A percentile compares a stretch with the other conserved stretches of the same genome.
Evolutionary conservation across 2,888 invertebrate genomes (phyloP).

Genomic region (Tachystola acroxantha): DNA sequence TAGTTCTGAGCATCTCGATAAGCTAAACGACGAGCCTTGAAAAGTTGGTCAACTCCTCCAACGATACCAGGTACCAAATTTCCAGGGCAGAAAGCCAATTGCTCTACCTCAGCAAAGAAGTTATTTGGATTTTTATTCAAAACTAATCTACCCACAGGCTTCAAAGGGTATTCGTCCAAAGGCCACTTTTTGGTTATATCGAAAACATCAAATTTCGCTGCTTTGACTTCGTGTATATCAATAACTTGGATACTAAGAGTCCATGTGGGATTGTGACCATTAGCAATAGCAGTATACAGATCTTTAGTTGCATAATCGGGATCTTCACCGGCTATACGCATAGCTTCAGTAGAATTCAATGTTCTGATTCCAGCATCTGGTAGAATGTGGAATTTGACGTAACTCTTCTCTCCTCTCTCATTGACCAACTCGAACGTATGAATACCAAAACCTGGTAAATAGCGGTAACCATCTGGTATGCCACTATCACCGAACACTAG

Average conservation of each 20-base stretch:
- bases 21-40: conserved; percentile 61
- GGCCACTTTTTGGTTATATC: conserved; percentile 63
- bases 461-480: conserved; percentile 90
- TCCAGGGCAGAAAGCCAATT: conserved; percentile 61
- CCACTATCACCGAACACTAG: conserved; percentile 91
- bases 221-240: conserved; percentile 47
- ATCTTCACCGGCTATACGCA: conserved; percentile 80
- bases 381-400: conserved; percentile 92
- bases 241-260: conserved; percentile 58
- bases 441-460: conserved; percentile 93
- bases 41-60: conserved; percentile 69
- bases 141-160: conserved; percentile 65
- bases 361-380: conserved; percentile 91
- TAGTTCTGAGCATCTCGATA: conserved; percentile 77
- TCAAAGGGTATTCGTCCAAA: conserved; percentile 61
- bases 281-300: conserved; percentile 88
- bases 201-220: conserved; percentile 56
- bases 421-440: conserved; percentile 94
- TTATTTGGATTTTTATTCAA: conserved; percentile 69
- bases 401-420: conserved; percentile 80
- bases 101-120: conserved; percentile 70
- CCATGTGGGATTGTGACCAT: conserved; percentile 73
- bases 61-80: conserved; percentile 61
- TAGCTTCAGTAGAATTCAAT: conserved; percentile 80
- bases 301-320: conserved; percentile 91